These are phyloP conservation scores for Scylla paramamosain DNA, from an alignment of 1,140 invertebrate genomes.

Conservation along the genomic window DNA sequence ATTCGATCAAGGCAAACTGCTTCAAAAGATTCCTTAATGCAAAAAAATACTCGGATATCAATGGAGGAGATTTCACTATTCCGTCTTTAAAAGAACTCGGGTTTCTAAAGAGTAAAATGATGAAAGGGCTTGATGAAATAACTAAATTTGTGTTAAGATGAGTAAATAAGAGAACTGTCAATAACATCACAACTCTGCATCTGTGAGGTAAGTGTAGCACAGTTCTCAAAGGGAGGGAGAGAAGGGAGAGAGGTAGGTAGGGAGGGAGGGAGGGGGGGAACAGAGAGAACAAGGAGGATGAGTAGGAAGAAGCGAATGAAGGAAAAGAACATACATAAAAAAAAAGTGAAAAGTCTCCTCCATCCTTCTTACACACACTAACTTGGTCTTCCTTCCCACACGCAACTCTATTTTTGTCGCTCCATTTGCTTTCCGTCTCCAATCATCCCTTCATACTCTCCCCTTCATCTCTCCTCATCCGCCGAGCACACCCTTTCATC, in stretches of 20 bases:
- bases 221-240: too few relatives aligned
- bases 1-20: background rate
- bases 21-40: background rate
- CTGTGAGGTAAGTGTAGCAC: too few relatives aligned
- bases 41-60: background rate
- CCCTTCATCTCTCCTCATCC: background rate
- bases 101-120: too few relatives aligned
- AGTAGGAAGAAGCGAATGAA: background rate
- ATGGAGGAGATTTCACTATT: background rate
- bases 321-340: background rate
- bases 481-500: background rate
- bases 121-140: too few relatives aligned
- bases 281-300: background rate
- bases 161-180: too few relatives aligned
- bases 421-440: too few relatives aligned
- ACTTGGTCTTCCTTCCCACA: background rate
- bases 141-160: too few relatives aligned
- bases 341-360: background rate
- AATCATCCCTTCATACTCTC: background rate
- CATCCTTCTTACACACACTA: background rate
- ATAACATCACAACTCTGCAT: too few relatives aligned
- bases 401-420: background rate
- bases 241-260: background rate
- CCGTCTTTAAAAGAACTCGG: too few relatives aligned
- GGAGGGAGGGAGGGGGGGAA: too few relatives aligned